These are phyloP conservation scores for Sitobion miscanthi DNA, from an alignment of 1,140 invertebrate genomes.

Conservation along the genomic window DNA sequence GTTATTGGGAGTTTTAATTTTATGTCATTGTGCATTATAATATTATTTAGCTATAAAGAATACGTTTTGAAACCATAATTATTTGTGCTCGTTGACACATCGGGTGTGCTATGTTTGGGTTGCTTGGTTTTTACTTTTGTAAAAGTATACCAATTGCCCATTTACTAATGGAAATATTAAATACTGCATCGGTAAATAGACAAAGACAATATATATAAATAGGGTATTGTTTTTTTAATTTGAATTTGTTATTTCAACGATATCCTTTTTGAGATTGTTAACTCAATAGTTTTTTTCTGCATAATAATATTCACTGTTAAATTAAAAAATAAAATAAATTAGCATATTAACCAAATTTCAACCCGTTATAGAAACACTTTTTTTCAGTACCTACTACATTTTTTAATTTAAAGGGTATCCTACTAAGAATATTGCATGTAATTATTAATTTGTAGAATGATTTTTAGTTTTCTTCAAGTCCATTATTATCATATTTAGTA, in stretches of 20 bases:
- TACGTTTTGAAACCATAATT: too few relatives aligned
- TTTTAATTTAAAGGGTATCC: neutral
- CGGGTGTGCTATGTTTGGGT: too few relatives aligned
- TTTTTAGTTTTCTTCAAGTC: neutral
- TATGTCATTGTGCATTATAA: too few relatives aligned
- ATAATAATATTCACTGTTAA: neutral
- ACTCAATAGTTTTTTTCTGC: neutral
- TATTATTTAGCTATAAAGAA: too few relatives aligned
- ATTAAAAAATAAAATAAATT: constrained; percentile 1
- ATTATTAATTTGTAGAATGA: neutral
- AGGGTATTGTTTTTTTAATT: too few relatives aligned
- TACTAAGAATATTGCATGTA: neutral
- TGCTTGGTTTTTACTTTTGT: too few relatives aligned
- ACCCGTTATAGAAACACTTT: neutral
- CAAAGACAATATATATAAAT: too few relatives aligned
- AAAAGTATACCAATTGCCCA: too few relatives aligned
- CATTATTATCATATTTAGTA: neutral
- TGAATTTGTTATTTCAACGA: too few relatives aligned
- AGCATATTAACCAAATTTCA: neutral
- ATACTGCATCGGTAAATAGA: too few relatives aligned
- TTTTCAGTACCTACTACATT: neutral
- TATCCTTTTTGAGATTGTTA: neutral
- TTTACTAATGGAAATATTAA: too few relatives aligned
- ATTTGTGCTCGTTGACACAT: too few relatives aligned
- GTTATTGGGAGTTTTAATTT: neutral